phyloP scores from a whole-genome alignment of 1,140 invertebrate genomes.

The Drosophila parabipectinata region DNA sequence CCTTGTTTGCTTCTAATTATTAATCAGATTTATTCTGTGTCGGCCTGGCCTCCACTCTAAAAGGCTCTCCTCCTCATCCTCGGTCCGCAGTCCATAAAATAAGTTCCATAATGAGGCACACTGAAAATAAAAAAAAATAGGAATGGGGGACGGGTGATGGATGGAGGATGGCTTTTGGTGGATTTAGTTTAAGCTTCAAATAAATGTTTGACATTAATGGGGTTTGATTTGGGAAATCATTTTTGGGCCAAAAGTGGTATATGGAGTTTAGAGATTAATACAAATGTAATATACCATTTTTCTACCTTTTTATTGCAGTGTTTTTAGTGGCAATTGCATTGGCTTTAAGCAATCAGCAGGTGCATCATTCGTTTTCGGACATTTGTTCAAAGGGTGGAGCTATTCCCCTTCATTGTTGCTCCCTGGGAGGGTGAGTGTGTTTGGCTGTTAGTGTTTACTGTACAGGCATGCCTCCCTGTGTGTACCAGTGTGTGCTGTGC shows the following conservation, averaged over 20 bases:
- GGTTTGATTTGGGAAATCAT: too few species aligned
- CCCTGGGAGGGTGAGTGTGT: not conserved
- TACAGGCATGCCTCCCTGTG: not conserved
- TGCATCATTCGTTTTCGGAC: conserved; percentile 39
- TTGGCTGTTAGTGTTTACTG: conserved; percentile 6
- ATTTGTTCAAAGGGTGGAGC: conserved; percentile 21
- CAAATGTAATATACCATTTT: too few species aligned
- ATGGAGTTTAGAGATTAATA: too few species aligned
- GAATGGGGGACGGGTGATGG: too few species aligned
- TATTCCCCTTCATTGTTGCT: conserved; percentile 31
- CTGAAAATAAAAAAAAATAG: not conserved
- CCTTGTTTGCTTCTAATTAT: conserved; percentile 76
- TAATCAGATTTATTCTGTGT: conserved; percentile 65
- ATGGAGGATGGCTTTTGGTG: not conserved
- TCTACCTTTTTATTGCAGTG: not conserved
- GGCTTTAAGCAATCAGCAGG: conserved; percentile 66
- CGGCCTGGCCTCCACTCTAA: conserved; percentile 1
- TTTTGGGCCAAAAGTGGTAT: too few species aligned
- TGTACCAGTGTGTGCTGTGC: conserved; percentile 9
- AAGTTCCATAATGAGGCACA: conserved; percentile 29
- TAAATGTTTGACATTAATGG: too few species aligned
- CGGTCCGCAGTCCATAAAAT: conserved; percentile 8
- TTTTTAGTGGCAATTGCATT: conserved; percentile 49
- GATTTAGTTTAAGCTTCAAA: not conserved
- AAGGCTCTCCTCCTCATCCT: too few species aligned